phyloP scores from a whole-genome alignment of 1,140 invertebrate species.

The Harpegnathos saltator region DNA sequence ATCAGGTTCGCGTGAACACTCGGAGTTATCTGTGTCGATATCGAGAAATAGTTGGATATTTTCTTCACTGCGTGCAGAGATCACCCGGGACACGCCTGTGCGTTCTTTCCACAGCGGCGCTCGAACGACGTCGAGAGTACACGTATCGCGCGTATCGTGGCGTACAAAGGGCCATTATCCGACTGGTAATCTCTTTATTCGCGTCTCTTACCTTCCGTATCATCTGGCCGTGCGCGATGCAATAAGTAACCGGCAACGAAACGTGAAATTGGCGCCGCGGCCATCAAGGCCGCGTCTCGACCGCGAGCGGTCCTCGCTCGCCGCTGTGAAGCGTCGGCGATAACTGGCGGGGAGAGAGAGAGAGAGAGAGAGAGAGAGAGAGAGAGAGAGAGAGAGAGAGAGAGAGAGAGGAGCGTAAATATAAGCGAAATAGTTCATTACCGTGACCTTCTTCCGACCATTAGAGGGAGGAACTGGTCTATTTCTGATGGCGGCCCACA shows the following conservation, averaged over 20 bases:
- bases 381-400: too few species aligned
- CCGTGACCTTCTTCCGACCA: constrained; percentile 31
- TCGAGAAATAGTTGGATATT: too few species aligned
- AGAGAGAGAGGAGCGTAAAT: constrained; percentile 22
- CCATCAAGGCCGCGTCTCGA: background rate
- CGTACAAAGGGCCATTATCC: background rate
- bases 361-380: too few species aligned
- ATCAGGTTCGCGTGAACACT: too few species aligned
- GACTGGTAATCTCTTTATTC: background rate
- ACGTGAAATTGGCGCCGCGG: background rate
- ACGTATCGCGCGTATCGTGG: background rate
- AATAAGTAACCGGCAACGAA: constrained; percentile 5
- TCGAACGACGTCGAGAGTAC: background rate
- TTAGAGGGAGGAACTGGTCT: constrained; percentile 52
- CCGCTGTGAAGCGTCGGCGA: background rate
- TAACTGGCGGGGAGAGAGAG: too few species aligned
- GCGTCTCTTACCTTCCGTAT: background rate
- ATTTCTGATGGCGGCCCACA: constrained; percentile 63
- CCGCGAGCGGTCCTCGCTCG: background rate
- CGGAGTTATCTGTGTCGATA: too few species aligned
- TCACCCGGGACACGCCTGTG: too few species aligned
- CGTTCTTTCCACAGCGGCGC: too few species aligned
- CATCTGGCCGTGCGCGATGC: background rate
- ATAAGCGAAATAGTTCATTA: constrained; percentile 53
- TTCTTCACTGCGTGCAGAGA: too few species aligned